Base-by-base conservation (phyloP, 2,888 invertebrate species). In the Pristionchus entomophagus region DNA sequence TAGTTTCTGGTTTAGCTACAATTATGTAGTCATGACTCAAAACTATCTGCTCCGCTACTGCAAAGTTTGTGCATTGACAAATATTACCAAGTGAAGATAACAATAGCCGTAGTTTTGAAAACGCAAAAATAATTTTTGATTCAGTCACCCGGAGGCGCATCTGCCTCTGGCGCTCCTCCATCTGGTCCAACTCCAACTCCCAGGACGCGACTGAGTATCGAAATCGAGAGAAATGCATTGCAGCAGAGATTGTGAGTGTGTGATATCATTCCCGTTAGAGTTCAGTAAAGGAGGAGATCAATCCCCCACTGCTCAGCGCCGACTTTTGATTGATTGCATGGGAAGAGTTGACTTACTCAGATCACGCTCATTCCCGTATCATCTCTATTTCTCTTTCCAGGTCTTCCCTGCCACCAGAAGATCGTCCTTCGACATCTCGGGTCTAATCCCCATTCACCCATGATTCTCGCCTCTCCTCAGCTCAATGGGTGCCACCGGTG, bases 401-500 rank as follows among this genome's bases (percentile, higher is more conserved):
- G 69, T 69, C 69, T 8, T n/a, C 10, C 14, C 35, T 41, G 2
- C 69, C 69, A 22, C 69, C 69, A 19, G 69, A 69, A 41, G 69
- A 69, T 41, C 69, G 69, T 41, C 69, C 69, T n/a, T 69, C 69
- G n/a, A 38, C 69, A 8, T 69, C 69, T 3, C 69, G 69, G 38
- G 69, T 69, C 38, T 69, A 69, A 69, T 38, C 22, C 22, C 22
- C 38, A 4, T 35, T n/a, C 41, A 5, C 22, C 56, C 41, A 19
- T 41, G 38, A 4, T 38, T n/a, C 41, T 17, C 26, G n/a, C 29
- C 32, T 12, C 22, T 32, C 62, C 62, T 62, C 62, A n/a, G 26
- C 26, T 62, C 29, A 69, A 69, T 69, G 69, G 69, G 69, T 69
- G 69, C 38, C 69, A 41, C 69, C 22, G 69, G 69, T 69, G 69